Base-by-base conservation (phyloP, 1,140 invertebrate genomes). In the Drosophila melanica region DNA sequence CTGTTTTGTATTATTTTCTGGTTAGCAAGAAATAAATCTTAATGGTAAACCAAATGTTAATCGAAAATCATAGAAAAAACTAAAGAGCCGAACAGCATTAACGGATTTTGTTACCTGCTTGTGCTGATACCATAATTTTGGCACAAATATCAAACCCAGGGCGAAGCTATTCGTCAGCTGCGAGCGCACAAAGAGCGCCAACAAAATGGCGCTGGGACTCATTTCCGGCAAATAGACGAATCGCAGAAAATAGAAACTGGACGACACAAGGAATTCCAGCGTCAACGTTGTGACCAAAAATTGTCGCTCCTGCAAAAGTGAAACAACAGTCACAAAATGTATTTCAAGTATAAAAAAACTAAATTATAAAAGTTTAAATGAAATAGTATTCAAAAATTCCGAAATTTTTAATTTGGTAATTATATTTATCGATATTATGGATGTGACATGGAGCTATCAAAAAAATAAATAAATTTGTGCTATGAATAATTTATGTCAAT, bases 101-200 rank as follows among this genome's bases (percentile, higher is more conserved):
- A 74, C 57, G 11, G 44, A 33, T 51, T 39, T 16, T 62, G 73
- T 87, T 85, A 93, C 93, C 91, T 94, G 94, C 79, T 94, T 94
- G 76, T 94, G 93, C 75, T 95, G 94, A 92, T 96, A 96, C 95
- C 95, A 96, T 39, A 96, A 93, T 87, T 97, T 96, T 50, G 96
- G 96, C 60, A 95, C 94, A 90, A 97, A 95, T 74, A 97, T 94
- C 87, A 97, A 94, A 50, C 96, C 92, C 41, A 97, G 92, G 30
- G 95, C 95, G 54, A 96, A 92, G 35, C 96, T 96, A 53, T 96
- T 95, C 11, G 97, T 97, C 44, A 96, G 92, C 77, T 97, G 96
- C 48, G 95, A 96, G 20, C 96, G 94, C 44, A 95, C 71, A 82
- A 96, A 96, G 59, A 95, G 94, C 59, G 95, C 93, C 63, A 96